Conservation (phyloP, 2,888 invertebrate species). For the Parnassius apollo region DNA sequence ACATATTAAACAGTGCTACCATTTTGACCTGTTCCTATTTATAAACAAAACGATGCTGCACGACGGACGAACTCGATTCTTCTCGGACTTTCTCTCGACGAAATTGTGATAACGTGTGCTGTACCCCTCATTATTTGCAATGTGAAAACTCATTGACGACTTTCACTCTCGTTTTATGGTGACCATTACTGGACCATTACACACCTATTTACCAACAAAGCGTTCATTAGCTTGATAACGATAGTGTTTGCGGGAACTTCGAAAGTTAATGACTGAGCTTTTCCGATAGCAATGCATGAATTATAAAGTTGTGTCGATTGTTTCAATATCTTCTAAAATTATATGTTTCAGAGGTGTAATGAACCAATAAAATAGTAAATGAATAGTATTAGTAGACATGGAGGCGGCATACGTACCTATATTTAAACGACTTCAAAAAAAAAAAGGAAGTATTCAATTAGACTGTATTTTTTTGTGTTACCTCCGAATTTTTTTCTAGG, state of each 20-base stretch:
- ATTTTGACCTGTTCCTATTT: conserved; percentile 16
- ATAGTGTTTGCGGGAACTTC: conserved; percentile 16
- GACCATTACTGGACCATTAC: conserved; percentile 60
- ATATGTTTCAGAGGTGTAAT: neutral
- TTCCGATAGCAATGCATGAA: conserved; percentile 5
- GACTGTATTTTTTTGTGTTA: no score
- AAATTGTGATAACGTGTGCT: conserved; percentile 66
- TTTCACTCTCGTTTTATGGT: conserved; percentile 66
- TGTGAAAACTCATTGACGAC: conserved; percentile 58
- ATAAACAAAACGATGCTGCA: conserved; percentile 28
- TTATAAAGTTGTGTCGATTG: conserved; percentile 4
- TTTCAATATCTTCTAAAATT: conserved; percentile 13
- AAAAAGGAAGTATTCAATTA: no score
- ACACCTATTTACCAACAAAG: conserved; percentile 30
- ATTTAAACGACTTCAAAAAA: no score
- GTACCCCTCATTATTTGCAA: conserved; percentile 65
- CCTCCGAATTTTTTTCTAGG: no score
- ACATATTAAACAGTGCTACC: neutral
- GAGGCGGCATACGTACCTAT: neutral
- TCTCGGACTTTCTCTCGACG: conserved; percentile 65
- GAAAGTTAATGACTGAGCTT: conserved; percentile 21
- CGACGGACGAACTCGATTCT: conserved; percentile 44
- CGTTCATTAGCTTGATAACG: conserved; percentile 24
- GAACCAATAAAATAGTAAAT: conserved; percentile 1
- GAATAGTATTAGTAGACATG: neutral